Evolutionary conservation across 2,113 vertebrate genomes (phyloP).

Genomic region (Gavia stellata): DNA sequence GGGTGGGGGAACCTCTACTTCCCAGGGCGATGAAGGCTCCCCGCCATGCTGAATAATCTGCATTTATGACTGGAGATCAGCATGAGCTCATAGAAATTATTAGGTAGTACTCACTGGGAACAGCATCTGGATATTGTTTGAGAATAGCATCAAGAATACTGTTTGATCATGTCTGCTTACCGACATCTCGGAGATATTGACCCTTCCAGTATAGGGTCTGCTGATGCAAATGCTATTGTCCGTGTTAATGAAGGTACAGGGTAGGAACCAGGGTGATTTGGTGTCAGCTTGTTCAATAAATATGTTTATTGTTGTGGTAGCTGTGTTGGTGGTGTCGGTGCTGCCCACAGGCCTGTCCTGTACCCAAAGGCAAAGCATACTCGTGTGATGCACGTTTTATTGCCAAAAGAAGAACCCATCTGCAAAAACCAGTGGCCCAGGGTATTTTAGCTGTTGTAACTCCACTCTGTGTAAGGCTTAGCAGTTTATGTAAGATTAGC

Average conservation of each 20-base stretch:
- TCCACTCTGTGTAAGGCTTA: background rate
- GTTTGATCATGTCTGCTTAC: slow-evolving; percentile 33
- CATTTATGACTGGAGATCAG: background rate
- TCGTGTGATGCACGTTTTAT: background rate
- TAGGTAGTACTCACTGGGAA: background rate
- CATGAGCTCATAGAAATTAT: rapidly evolving
- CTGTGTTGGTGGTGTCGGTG: slow-evolving; percentile 4
- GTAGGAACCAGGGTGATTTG: slow-evolving; percentile 84
- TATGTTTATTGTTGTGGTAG: slow-evolving; percentile 73
- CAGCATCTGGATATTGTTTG: background rate
- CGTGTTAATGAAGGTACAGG: slow-evolving; percentile 60
- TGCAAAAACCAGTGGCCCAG: background rate
- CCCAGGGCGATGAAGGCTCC: background rate
- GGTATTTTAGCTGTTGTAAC: background rate
- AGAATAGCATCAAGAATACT: background rate
- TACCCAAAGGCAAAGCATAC: background rate
- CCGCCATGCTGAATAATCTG: background rate
- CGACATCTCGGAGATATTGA: slow-evolving; percentile 77
- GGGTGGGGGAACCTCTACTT: no score
- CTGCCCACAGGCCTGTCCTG: slow-evolving; percentile 70
- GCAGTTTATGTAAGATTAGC: background rate
- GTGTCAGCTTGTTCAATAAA: slow-evolving; percentile 76
- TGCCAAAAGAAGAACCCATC: background rate
- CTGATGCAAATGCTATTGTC: slow-evolving; percentile 76
- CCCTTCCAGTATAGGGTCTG: slow-evolving; percentile 72